Conservation (phyloP, 2,113 vertebrate species). For the Numenius arquata region DNA sequence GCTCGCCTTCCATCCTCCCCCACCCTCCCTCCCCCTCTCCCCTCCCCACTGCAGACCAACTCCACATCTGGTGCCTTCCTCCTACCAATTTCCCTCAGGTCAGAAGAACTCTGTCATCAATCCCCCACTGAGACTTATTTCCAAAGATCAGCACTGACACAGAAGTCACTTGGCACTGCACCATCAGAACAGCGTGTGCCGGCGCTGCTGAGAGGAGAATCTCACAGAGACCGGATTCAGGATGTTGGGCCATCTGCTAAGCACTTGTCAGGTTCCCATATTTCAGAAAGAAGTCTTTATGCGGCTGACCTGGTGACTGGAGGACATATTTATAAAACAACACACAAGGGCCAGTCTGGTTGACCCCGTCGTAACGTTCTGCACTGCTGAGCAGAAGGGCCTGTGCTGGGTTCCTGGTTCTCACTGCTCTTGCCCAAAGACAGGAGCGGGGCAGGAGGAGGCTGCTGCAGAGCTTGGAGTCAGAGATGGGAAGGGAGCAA, state of each 20-base stretch:
- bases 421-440: neutral
- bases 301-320: neutral
- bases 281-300: slow-evolving; percentile 46
- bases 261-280: slow-evolving; percentile 54
- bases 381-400: neutral
- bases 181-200: slow-evolving; percentile 56
- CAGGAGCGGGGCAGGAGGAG: neutral
- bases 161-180: slow-evolving; percentile 58
- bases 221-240: slow-evolving; percentile 52
- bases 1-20: neutral
- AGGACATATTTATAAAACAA: slow-evolving; percentile 41
- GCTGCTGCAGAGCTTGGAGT: neutral
- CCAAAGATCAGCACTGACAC: slow-evolving; percentile 70
- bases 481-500: neutral
- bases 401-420: rapidly evolving
- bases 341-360: neutral
- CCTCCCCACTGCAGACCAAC: neutral
- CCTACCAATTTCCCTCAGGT: slow-evolving; percentile 60
- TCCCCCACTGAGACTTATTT: slow-evolving; percentile 66
- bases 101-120: slow-evolving; percentile 66
- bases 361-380: neutral
- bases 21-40: neutral
- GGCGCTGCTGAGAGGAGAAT: slow-evolving; percentile 37
- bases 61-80: slow-evolving; percentile 41
- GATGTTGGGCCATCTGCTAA: slow-evolving; percentile 56